phyloP scores from a whole-genome alignment of 1,140 invertebrate species.

The Solenopsis fugax region DNA sequence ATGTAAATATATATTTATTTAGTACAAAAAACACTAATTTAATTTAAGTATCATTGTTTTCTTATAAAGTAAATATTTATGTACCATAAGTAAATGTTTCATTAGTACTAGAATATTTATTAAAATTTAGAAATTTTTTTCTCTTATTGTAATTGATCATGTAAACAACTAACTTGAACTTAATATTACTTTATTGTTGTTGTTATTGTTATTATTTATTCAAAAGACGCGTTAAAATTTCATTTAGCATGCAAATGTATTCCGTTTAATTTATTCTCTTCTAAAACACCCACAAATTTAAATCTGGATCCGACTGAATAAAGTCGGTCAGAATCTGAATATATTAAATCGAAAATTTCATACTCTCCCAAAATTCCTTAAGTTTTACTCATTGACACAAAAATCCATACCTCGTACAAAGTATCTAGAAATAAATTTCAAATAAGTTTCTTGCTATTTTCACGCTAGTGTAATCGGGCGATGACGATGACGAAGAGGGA shows the following conservation, averaged over 20 bases:
- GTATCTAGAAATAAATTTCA: neutral
- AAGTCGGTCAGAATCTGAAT: neutral
- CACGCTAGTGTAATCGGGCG: conserved; percentile 1
- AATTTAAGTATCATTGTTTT: too few relatives aligned
- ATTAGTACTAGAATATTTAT: too few relatives aligned
- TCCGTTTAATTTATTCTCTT: neutral
- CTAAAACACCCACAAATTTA: neutral
- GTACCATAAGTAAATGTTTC: too few relatives aligned
- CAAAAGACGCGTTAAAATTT: neutral
- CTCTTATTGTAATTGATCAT: neutral
- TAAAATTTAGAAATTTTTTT: too few relatives aligned
- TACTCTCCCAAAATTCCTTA: neutral
- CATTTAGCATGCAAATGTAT: neutral
- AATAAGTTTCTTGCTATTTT: neutral
- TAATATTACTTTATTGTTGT: neutral
- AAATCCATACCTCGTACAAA: neutral
- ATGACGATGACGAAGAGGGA: neutral
- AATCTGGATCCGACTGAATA: neutral
- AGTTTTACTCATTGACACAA: conserved; percentile 20
- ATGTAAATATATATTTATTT: too few relatives aligned
- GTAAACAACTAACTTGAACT: neutral
- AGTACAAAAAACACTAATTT: too few relatives aligned
- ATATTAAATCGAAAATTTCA: neutral
- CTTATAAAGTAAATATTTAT: too few relatives aligned
- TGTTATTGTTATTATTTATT: neutral